Evolutionary conservation across 2,888 invertebrate species (phyloP), one percentile per base, ranked within the genome.

Genomic region (Orthosia gothica): DNA sequence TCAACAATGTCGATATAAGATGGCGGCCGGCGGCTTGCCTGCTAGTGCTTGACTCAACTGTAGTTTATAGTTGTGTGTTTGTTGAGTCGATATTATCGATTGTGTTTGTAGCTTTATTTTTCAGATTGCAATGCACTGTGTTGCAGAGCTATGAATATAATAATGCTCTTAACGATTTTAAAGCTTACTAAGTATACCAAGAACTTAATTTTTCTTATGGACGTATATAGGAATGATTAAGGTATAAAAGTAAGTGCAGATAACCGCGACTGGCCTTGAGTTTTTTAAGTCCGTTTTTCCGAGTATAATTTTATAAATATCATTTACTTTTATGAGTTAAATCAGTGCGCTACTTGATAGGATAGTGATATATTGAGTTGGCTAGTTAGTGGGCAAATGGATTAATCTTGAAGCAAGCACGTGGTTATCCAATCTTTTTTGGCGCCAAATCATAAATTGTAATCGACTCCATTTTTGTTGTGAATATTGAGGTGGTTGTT

Each of bases 1-100:
- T 91, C 89, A 94, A 93, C 92, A 93, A 90, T 87, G 87, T 89
- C 89, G 86, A 70, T 76, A 72, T 88, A 94, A 94, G 91, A 94
- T 94, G 94, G 94, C 93, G 85, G 91, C 89, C 85, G 80, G 80
- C 82, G 85, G 83, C 89, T 89, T 90, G 86, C 84, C 58, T 71
- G 63, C 55, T 81, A 86, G 86, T 69, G 83, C 59, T 82, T 79
- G 76, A 79, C 82, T 55, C 73, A 73, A 76, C 65, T 63, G 69
- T 71, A 68, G 45, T 26, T 76, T 63, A 68, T 71, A 68, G 45
- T 26, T 76, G 70, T 63, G 23, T 77, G 75, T 76, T 75, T 80
- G 79, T 82, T 72, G 77, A 83, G 75, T 79, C 84, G 80, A 82
- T 85, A 81, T 74, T 85, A 85, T 87, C 76, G 83, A 81, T 83